Evolutionary conservation across 2,888 invertebrate genomes (phyloP).

Genomic region (Terebella lapidaria): DNA sequence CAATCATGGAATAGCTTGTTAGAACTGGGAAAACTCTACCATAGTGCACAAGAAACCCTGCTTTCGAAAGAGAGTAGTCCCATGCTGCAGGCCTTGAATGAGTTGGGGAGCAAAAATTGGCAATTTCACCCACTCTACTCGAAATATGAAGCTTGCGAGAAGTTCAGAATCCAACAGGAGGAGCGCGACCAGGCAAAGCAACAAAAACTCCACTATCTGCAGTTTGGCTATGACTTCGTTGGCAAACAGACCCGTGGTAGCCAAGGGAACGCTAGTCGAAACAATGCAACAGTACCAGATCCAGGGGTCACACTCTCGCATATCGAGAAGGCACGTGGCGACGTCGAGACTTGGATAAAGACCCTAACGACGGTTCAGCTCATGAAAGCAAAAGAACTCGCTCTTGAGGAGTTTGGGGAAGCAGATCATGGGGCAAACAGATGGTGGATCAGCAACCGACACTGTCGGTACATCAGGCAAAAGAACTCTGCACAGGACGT

Average conservation of each 20-base stretch:
- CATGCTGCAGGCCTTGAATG: slow-evolving; percentile 1
- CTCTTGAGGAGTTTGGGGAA: not conserved
- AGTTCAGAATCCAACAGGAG: not conserved
- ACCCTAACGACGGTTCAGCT: not conserved
- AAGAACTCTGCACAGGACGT: no score
- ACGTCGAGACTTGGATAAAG: slow-evolving; percentile 1
- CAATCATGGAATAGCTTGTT: not conserved
- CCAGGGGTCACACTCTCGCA: not conserved
- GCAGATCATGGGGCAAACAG: not conserved
- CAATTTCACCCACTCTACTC: not conserved
- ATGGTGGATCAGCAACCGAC: not conserved
- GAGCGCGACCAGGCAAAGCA: not conserved
- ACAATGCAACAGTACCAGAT: not conserved
- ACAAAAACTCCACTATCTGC: not conserved
- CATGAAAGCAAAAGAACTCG: slow-evolving; percentile 2
- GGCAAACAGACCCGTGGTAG: not conserved
- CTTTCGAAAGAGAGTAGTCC: not conserved
- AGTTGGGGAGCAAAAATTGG: slow-evolving; percentile 1
- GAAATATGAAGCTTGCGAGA: not conserved
- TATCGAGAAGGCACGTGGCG: slow-evolving; percentile 3
- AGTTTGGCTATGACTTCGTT: not conserved
- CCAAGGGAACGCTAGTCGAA: not conserved
- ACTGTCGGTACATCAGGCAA: not conserved
- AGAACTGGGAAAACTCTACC: not conserved
- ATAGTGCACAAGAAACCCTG: not conserved